Conservation (phyloP, 2,113 vertebrate species). For the Paralichthys olivaceus region DNA sequence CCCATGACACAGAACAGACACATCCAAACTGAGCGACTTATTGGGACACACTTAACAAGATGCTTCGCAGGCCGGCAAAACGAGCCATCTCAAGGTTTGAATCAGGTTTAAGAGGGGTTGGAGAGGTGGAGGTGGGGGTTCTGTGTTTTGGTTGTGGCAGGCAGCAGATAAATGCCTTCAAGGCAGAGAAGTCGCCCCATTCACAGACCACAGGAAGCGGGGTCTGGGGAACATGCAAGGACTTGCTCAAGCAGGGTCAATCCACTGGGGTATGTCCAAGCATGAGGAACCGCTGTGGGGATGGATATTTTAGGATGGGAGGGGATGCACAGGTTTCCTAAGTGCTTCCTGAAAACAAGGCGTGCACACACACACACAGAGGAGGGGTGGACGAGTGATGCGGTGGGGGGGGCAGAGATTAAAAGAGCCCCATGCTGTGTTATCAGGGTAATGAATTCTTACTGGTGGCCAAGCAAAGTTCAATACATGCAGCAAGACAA, state of each 20-base stretch:
- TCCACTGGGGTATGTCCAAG: conserved; percentile 46
- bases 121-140: neutral
- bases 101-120: conserved; percentile 26
- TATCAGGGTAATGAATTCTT: conserved; percentile 70
- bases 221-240: conserved; percentile 48
- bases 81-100: neutral
- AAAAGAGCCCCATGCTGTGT: conserved; percentile 64
- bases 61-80: neutral
- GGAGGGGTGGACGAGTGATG: neutral
- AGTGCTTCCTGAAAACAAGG: conserved; percentile 39
- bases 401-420: conserved; percentile 7
- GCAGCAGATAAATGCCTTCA: conserved; percentile 40
- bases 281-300: conserved; percentile 4
- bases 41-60: neutral
- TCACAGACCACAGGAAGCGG: conserved; percentile 55
- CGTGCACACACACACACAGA: neutral
- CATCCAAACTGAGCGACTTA: neutral
- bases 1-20: conserved; percentile 1
- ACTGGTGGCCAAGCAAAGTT: conserved; percentile 45
- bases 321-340: conserved; percentile 10
- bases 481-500: conserved; percentile 23
- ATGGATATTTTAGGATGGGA: conserved; percentile 6
- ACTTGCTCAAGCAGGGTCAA: conserved; percentile 50
- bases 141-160: conserved; percentile 14
- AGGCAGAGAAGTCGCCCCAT: conserved; percentile 32